Conservation (phyloP, 2,113 vertebrate species). For the Phalacrocorax carbo region DNA sequence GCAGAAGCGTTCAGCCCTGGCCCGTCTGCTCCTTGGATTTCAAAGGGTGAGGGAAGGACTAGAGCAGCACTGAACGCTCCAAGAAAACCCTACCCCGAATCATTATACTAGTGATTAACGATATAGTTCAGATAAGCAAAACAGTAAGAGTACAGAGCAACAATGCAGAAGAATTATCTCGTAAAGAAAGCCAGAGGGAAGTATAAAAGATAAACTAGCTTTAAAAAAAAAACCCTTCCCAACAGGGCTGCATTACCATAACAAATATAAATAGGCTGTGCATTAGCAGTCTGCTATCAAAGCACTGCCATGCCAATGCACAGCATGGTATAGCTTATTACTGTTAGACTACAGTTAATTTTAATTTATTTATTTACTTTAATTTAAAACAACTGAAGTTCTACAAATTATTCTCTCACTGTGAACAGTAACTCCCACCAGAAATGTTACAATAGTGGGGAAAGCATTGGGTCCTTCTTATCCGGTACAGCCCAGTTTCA, state of each 20-base stretch:
- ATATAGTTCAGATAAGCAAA: conserved; percentile 2
- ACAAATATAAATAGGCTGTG: background rate
- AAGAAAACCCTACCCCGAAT: background rate
- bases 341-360: conserved; percentile 52
- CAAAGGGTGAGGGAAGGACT: background rate
- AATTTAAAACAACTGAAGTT: conserved; percentile 3
- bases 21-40: background rate
- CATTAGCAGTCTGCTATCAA: background rate
- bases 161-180: conserved; percentile 43
- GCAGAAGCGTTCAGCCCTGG: background rate
- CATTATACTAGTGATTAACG: background rate
- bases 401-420: background rate
- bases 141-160: conserved; percentile 17
- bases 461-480: background rate
- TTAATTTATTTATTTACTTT: conserved; percentile 45
- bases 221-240: background rate
- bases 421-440: background rate
- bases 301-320: background rate
- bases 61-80: background rate
- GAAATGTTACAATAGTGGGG: background rate
- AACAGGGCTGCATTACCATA: background rate
- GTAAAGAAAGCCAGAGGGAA: conserved; percentile 19
- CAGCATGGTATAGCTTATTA: background rate
- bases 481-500: background rate
- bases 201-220: conserved; percentile 23